phyloP scores from a whole-genome alignment of 2,797 vertebrate species.

The Oceanodroma leucorhoa region DNA sequence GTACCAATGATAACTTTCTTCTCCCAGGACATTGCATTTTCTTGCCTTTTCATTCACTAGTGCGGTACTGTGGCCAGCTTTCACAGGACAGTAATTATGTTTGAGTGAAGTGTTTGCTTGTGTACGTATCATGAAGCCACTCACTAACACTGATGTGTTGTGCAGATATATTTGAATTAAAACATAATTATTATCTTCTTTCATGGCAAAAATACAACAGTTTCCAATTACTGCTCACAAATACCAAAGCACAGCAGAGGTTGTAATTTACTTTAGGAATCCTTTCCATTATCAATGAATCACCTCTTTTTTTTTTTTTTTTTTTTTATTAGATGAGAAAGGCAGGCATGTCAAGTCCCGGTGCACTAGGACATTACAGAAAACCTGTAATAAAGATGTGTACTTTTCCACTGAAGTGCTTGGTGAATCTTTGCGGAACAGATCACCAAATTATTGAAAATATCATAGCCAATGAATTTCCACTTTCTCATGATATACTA shows the following conservation, averaged over 20 bases:
- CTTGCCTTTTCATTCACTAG: not conserved
- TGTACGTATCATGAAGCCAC: fast-evolving
- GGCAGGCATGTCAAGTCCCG: constrained; percentile 6
- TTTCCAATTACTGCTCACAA: constrained; percentile 46
- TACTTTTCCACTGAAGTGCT: constrained; percentile 28
- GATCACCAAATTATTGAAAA: not conserved
- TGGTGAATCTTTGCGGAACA: not conserved
- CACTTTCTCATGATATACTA: not conserved
- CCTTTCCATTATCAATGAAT: constrained; percentile 54
- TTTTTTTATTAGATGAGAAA: constrained; percentile 33
- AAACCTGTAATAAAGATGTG: not conserved
- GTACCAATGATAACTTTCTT: not conserved
- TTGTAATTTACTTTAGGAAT: constrained; percentile 42
- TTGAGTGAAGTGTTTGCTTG: not conserved
- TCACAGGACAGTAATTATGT: not conserved
- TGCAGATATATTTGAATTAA: not conserved
- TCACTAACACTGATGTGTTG: not conserved
- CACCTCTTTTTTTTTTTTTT: constrained; percentile 13
- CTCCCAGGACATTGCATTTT: not conserved
- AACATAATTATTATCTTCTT: not conserved
- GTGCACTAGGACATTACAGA: not conserved
- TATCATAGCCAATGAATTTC: not conserved
- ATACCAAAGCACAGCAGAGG: constrained; percentile 11
- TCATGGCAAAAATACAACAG: not conserved
- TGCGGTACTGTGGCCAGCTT: not conserved